These are phyloP conservation scores for Dryococelus australis DNA, from an alignment of 2,888 invertebrate species.

Conservation along the genomic window DNA sequence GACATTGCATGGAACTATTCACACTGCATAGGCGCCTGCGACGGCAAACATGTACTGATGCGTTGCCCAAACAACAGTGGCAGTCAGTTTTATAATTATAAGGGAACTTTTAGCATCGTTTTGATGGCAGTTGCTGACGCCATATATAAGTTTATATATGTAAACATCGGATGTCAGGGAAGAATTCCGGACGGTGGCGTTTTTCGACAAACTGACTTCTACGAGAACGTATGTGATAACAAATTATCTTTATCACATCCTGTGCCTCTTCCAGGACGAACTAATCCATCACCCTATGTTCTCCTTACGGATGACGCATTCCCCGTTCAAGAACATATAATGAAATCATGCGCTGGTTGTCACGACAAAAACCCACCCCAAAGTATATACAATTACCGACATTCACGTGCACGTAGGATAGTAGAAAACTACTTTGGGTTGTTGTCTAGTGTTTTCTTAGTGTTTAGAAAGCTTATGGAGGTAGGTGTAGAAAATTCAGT, in stretches of 20 bases:
- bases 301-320: constrained; percentile 49
- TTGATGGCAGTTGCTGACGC: constrained; percentile 52
- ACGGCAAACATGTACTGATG: no score
- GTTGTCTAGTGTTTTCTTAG: constrained; percentile 41
- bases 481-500: constrained; percentile 43
- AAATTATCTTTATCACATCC: constrained; percentile 45
- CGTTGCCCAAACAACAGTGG: no score
- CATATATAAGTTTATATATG: constrained; percentile 45
- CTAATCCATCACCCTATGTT: constrained; percentile 49
- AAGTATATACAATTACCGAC: no score
- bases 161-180: constrained; percentile 35
- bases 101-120: constrained; percentile 50
- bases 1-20: no score
- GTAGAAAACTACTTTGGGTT: constrained; percentile 41
- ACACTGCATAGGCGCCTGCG: no score
- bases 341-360: constrained; percentile 49
- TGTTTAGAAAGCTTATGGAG: constrained; percentile 39
- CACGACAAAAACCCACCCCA: neutral
- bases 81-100: no score
- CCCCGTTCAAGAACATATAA: constrained; percentile 45
- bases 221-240: constrained; percentile 48
- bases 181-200: constrained; percentile 12
- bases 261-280: constrained; percentile 43
- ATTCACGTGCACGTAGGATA: no score
- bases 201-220: constrained; percentile 40